phyloP scores from a whole-genome alignment of 2,113 vertebrate species.

The Halcyon senegalensis region DNA sequence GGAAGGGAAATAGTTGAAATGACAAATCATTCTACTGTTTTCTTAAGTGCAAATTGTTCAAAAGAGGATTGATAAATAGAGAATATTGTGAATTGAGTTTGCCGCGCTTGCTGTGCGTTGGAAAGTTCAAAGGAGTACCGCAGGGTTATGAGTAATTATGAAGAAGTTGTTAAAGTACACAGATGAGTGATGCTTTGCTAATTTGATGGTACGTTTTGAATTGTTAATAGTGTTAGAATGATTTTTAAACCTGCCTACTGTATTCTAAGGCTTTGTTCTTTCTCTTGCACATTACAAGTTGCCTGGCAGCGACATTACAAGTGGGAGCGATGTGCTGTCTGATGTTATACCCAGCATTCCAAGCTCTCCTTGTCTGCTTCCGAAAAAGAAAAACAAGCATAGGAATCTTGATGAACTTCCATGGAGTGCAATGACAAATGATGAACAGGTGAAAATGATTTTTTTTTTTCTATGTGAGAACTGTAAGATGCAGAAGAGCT shows the following conservation, averaged over 20 bases:
- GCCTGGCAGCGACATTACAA: conserved; percentile 95
- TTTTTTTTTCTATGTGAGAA: background rate
- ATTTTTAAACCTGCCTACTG: background rate
- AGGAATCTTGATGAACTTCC: conserved; percentile 95
- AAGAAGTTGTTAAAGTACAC: background rate
- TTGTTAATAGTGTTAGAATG: conserved; percentile 5
- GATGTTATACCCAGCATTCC: conserved; percentile 98
- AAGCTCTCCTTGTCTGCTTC: conserved; percentile 92
- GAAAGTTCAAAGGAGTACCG: background rate
- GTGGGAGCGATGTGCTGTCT: conserved; percentile 95
- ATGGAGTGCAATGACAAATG: conserved; percentile 98
- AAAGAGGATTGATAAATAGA: background rate
- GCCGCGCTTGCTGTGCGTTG: background rate
- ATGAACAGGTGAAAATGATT: conserved; percentile 86
- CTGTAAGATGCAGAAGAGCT: background rate
- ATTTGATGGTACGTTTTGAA: conserved; percentile 42
- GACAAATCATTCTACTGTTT: background rate
- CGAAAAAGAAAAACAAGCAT: conserved; percentile 93
- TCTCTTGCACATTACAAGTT: conserved; percentile 78
- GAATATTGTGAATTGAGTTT: background rate
- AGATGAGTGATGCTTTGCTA: conserved; percentile 4
- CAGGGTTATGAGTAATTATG: background rate
- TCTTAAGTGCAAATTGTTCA: background rate
- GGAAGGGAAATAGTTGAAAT: background rate
- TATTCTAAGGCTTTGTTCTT: conserved; percentile 29